Conservation (phyloP, 2,113 vertebrate genomes). For the Anser brachyrhynchus region DNA sequence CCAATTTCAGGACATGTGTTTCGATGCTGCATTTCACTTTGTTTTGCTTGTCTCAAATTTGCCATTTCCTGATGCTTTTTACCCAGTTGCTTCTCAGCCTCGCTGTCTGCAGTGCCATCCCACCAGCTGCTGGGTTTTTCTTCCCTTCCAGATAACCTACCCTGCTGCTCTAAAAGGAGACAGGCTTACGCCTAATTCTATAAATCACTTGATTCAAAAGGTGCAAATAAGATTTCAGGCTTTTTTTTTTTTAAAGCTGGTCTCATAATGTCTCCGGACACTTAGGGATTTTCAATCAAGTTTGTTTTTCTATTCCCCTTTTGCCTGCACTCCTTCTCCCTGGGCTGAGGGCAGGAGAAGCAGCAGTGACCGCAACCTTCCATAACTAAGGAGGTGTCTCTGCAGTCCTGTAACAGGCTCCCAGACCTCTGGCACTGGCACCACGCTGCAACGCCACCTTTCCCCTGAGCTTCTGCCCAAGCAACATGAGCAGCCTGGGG, state of each 20-base stretch:
- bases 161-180: background rate
- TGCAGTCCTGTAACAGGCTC: rapidly evolving
- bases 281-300: background rate
- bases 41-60: background rate
- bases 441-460: rapidly evolving
- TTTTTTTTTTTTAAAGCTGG: background rate
- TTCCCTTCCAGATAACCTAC: background rate
- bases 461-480: rapidly evolving
- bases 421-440: background rate
- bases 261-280: background rate
- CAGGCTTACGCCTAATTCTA: background rate
- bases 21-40: background rate
- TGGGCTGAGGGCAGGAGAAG: background rate
- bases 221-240: background rate
- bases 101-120: rapidly evolving
- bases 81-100: background rate
- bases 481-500: rapidly evolving
- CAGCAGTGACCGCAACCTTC: background rate
- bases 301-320: background rate
- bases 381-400: background rate
- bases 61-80: background rate
- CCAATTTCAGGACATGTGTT: background rate
- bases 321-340: background rate
- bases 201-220: background rate
- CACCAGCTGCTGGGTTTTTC: background rate